A percentile compares a stretch with the other conserved stretches of the same genome.
phyloP scores from a whole-genome alignment of 2,797 vertebrate genomes.

The Phylloscopus collybita region DNA sequence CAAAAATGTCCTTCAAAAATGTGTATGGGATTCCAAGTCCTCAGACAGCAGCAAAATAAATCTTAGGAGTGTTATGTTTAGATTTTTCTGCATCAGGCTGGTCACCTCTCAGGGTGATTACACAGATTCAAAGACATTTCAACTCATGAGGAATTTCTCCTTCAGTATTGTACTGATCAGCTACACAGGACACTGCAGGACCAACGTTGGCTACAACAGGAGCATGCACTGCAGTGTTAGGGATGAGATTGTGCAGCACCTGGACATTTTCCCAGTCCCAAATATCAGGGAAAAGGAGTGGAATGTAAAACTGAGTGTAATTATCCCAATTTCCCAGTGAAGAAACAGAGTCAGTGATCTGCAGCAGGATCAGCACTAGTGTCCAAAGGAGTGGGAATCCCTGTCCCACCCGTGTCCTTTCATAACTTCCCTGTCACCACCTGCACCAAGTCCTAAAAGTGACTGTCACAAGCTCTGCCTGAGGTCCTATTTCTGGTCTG shows the following conservation, averaged over 20 bases:
- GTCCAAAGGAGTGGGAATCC: neutral
- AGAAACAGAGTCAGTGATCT: neutral
- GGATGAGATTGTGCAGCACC: neutral
- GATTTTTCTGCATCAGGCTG: neutral
- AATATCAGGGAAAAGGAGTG: neutral
- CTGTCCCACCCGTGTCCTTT: neutral
- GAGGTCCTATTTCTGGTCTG: neutral
- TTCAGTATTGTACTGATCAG: neutral
- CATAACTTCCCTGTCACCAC: neutral
- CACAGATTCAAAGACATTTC: neutral
- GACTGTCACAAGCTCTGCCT: neutral
- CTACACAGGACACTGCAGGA: neutral
- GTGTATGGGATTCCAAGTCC: constrained; percentile 72
- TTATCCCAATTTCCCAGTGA: neutral
- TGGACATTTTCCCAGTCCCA: neutral
- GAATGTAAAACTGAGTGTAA: neutral
- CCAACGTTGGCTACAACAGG: neutral
- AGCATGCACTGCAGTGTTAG: neutral
- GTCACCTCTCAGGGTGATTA: neutral
- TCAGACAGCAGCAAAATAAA: constrained; percentile 18
- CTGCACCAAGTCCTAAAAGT: neutral
- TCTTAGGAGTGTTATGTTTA: neutral
- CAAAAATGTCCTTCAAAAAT: constrained; percentile 61
- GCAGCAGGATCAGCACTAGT: neutral
- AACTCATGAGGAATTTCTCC: neutral